These are phyloP conservation scores for Ethmia dodecea DNA, from an alignment of 2,888 invertebrate species.

Conservation along the genomic window DNA sequence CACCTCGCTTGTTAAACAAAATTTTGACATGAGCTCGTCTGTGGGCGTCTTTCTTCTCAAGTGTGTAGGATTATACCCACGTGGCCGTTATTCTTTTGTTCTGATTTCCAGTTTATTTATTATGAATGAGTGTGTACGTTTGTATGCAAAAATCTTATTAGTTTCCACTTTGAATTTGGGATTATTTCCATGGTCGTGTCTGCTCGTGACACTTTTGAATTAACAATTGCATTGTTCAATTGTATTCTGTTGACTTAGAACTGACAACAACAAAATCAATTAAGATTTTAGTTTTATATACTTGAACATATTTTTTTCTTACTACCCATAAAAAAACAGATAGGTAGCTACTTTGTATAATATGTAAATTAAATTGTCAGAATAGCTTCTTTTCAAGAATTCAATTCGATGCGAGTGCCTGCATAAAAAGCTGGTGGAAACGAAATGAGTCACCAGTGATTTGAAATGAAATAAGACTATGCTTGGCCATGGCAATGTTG, in stretches of 20 bases:
- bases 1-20: constrained; percentile 53
- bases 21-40: constrained; percentile 41
- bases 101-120: constrained; percentile 38
- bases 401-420: constrained; percentile 37
- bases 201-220: constrained; percentile 20
- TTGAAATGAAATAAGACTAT: constrained; percentile 54
- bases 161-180: constrained; percentile 28
- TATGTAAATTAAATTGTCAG: constrained; percentile 31
- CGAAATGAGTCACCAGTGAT: constrained; percentile 62
- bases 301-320: not conserved
- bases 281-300: constrained; percentile 1
- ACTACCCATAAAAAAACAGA: not conserved
- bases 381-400: constrained; percentile 31
- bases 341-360: constrained; percentile 11
- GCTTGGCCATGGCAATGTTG: constrained; percentile 25
- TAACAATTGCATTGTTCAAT: constrained; percentile 35
- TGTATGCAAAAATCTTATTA: constrained; percentile 53
- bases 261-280: constrained; percentile 1
- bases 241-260: constrained; percentile 18
- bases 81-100: constrained; percentile 58
- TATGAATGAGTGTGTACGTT: constrained; percentile 32
- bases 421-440: constrained; percentile 47
- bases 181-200: constrained; percentile 24
- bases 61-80: constrained; percentile 46
- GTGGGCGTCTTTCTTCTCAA: constrained; percentile 49